Percentiles rank a stretch among this genome's conserved stretches.
These are phyloP conservation scores for Apamea sordens DNA, from an alignment of 2,888 invertebrate genomes.

Conservation along the genomic window DNA sequence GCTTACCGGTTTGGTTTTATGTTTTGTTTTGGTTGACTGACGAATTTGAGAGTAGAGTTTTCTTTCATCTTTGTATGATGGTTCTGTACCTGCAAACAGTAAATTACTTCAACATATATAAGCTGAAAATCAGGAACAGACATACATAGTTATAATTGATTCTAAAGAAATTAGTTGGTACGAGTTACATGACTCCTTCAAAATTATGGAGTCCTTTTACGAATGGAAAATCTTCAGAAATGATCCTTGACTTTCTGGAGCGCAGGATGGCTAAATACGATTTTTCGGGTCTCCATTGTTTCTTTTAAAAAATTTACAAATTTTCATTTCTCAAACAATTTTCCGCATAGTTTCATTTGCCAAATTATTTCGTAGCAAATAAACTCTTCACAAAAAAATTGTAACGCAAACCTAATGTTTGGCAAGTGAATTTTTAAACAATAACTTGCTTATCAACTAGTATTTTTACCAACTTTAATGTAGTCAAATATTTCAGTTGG, in stretches of 20 bases:
- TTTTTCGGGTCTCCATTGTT: too few relatives aligned
- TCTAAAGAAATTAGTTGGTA: background rate
- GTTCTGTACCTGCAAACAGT: background rate
- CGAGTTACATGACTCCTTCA: background rate
- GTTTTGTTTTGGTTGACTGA: conserved; percentile 18
- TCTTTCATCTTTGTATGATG: conserved; percentile 1
- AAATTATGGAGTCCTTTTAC: background rate
- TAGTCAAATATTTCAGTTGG: too few relatives aligned
- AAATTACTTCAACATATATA: background rate
- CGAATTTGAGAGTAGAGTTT: background rate
- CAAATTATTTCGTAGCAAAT: too few relatives aligned
- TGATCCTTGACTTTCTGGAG: background rate
- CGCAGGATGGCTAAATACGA: background rate
- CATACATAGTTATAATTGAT: background rate
- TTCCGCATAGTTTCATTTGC: too few relatives aligned
- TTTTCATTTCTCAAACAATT: too few relatives aligned
- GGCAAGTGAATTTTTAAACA: too few relatives aligned
- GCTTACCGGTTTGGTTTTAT: conserved; percentile 27
- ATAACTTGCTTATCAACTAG: too few relatives aligned
- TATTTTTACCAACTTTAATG: too few relatives aligned
- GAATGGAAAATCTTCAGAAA: background rate
- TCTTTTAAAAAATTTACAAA: too few relatives aligned
- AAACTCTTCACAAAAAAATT: too few relatives aligned
- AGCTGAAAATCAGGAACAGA: background rate
- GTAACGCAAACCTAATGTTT: too few relatives aligned